Evolutionary conservation across 2,113 vertebrate genomes (phyloP).

Genomic region (Orcinus orca): DNA sequence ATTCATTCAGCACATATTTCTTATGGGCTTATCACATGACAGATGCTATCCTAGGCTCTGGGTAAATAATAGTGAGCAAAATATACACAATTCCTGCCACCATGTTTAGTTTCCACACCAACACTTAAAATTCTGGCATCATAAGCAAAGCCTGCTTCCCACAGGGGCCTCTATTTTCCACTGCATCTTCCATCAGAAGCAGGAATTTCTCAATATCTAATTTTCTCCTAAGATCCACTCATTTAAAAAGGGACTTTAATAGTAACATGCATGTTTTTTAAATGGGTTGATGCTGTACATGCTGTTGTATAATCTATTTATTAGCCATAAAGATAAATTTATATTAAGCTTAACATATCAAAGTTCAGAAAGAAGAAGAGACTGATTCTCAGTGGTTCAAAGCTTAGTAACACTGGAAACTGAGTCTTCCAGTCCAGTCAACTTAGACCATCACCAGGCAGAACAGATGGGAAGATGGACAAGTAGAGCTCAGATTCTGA

Average conservation of each 20-base stretch:
- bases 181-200: slow-evolving; percentile 1
- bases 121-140: not conserved
- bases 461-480: not conserved
- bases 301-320: not conserved
- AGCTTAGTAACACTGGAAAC: not conserved
- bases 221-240: not conserved
- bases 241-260: not conserved
- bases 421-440: not conserved
- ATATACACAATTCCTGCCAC: not conserved
- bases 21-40: not conserved
- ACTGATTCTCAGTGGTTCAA: not conserved
- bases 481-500: not conserved
- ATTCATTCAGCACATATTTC: not conserved
- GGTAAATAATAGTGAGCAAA: not conserved
- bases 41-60: not conserved
- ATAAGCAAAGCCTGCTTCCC: not conserved
- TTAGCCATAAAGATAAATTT: not conserved
- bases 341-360: not conserved
- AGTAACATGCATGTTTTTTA: not conserved
- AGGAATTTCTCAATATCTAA: slow-evolving; percentile 5
- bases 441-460: not conserved
- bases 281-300: not conserved
- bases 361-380: not conserved
- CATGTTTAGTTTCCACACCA: not conserved
- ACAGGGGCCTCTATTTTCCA: not conserved